These are phyloP conservation scores for Matsumurasca onukii DNA, from an alignment of 1,140 invertebrate genomes.

Conservation along the genomic window DNA sequence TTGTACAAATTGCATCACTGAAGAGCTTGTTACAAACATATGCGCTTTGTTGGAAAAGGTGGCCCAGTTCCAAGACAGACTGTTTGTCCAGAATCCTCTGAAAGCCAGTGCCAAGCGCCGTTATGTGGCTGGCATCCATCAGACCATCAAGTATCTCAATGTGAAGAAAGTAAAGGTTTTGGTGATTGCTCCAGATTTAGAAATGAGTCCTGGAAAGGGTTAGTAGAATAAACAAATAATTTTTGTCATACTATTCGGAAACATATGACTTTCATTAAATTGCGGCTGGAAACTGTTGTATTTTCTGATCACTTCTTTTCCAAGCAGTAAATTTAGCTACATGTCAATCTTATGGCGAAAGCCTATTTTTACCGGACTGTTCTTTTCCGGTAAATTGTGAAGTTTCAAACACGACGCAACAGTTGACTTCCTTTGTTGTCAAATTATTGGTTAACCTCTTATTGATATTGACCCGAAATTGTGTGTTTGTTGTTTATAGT, in stretches of 20 bases:
- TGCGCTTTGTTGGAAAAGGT: constrained; percentile 48
- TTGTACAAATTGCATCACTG: constrained; percentile 18
- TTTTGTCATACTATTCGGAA: too few relatives aligned
- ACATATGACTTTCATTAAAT: not conserved
- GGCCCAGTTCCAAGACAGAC: constrained; percentile 57
- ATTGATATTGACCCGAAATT: too few relatives aligned
- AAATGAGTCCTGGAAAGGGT: constrained; percentile 36
- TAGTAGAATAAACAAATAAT: too few relatives aligned
- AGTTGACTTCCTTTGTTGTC: too few relatives aligned
- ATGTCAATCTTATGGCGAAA: too few relatives aligned
- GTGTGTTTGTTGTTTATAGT: too few relatives aligned
- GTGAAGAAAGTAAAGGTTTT: constrained; percentile 59
- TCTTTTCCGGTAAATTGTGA: not conserved
- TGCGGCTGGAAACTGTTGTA: not conserved
- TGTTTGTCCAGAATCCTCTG: constrained; percentile 58
- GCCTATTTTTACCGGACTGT: too few relatives aligned
- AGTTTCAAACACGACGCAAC: not conserved
- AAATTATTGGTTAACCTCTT: too few relatives aligned
- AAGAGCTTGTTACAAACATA: constrained; percentile 1
- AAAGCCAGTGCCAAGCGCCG: constrained; percentile 57
- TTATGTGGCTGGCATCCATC: constrained; percentile 59
- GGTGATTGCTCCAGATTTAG: constrained; percentile 58
- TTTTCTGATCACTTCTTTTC: not conserved
- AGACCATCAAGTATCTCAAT: constrained; percentile 56
- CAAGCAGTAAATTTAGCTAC: not conserved